phyloP scores from a whole-genome alignment of 1,140 invertebrate genomes.

The Nixonia krombeini region DNA sequence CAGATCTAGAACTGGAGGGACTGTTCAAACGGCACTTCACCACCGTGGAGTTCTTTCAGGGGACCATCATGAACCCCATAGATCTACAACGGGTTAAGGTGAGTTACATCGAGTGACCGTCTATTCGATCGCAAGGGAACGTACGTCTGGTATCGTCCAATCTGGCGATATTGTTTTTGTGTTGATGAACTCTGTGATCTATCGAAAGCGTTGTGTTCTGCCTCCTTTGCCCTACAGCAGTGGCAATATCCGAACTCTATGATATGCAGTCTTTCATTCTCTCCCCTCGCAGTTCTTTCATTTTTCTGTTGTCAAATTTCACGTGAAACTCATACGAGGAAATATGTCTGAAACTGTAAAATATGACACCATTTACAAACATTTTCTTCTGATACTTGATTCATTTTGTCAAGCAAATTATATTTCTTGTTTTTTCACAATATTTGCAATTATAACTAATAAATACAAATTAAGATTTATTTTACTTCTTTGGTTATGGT shows the following conservation, averaged over 20 bases:
- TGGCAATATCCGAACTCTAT: conserved; percentile 21
- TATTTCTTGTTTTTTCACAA: too few relatives aligned
- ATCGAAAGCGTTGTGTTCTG: conserved; percentile 42
- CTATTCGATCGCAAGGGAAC: conserved; percentile 46
- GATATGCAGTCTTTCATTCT: too few relatives aligned
- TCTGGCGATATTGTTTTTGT: conserved; percentile 46
- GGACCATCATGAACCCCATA: conserved; percentile 99
- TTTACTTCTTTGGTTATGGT: too few relatives aligned
- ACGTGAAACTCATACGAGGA: too few relatives aligned
- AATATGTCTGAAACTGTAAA: too few relatives aligned
- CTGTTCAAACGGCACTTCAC: conserved; percentile 99
- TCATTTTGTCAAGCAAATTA: too few relatives aligned
- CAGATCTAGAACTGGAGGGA: conserved; percentile 98
- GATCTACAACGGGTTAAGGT: conserved; percentile 99
- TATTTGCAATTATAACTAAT: too few relatives aligned
- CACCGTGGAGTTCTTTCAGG: conserved; percentile 99
- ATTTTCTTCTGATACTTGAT: too few relatives aligned
- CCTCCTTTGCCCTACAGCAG: conserved; percentile 27
- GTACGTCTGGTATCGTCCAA: conserved; percentile 43
- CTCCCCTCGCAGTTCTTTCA: too few relatives aligned
- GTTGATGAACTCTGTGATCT: conserved; percentile 40
- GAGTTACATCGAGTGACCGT: conserved; percentile 72
- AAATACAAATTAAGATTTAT: too few relatives aligned
- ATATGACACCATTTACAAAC: too few relatives aligned
- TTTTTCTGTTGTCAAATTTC: too few relatives aligned